phyloP scores from a whole-genome alignment of 2,888 invertebrate species.

The Tillus elongatus region DNA sequence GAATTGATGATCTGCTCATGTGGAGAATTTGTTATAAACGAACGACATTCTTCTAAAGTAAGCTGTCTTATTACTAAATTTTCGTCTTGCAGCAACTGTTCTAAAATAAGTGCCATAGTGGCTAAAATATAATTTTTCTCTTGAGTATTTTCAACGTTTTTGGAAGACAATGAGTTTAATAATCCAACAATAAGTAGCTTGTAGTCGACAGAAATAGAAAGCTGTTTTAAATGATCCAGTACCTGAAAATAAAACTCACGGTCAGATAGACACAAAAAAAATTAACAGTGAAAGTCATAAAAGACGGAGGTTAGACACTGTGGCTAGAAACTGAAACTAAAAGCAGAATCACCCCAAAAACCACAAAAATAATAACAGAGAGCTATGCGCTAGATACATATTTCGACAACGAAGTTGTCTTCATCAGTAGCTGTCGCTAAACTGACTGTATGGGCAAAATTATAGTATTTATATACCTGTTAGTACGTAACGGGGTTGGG shows the following conservation, averaged over 20 bases:
- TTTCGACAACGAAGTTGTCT: too few relatives aligned
- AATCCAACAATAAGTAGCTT: slow-evolving; percentile 12
- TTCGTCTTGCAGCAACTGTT: not conserved
- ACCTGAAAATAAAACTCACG: slow-evolving; percentile 21
- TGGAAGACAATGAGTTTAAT: not conserved
- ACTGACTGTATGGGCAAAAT: too few relatives aligned
- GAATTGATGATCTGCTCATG: not conserved
- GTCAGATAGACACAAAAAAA: too few relatives aligned
- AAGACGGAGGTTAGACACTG: too few relatives aligned
- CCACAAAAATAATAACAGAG: too few relatives aligned
- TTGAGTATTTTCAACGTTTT: not conserved
- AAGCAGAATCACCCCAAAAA: too few relatives aligned
- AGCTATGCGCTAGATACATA: too few relatives aligned
- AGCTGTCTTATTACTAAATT: not conserved
- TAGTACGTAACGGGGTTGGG: too few relatives aligned
- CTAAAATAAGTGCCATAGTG: not conserved
- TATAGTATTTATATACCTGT: too few relatives aligned
- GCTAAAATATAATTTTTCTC: not conserved
- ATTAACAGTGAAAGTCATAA: too few relatives aligned
- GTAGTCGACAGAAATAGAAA: slow-evolving; percentile 13
- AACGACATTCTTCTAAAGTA: not conserved
- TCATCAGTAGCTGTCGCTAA: too few relatives aligned
- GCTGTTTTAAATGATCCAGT: slow-evolving; percentile 18
- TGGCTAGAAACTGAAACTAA: too few relatives aligned
- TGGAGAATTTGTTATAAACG: not conserved